Conservation (phyloP, 2,113 vertebrate species). For the rat (Rattus norvegicus) region DNA sequence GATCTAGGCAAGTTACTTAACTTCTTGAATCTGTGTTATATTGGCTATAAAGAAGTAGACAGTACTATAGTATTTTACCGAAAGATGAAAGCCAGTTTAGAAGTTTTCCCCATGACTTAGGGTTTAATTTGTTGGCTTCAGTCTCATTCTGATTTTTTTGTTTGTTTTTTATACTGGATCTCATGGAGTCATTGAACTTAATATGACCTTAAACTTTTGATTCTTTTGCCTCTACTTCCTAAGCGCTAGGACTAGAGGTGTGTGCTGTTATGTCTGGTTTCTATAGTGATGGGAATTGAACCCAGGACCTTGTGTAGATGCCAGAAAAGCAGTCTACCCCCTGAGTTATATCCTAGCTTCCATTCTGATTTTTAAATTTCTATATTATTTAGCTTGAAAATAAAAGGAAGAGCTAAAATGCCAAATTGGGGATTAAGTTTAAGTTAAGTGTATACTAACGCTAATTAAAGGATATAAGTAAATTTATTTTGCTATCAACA, state of each 20-base stretch:
- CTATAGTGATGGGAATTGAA: not conserved
- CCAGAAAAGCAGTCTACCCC: not conserved
- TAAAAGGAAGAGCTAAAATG: slow-evolving; percentile 25
- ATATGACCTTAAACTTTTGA: not conserved
- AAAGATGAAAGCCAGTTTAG: slow-evolving; percentile 34
- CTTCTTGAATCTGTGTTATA: slow-evolving; percentile 12
- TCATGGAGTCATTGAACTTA: not conserved
- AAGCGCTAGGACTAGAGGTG: not conserved
- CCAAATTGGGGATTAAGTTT: slow-evolving; percentile 15
- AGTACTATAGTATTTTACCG: slow-evolving; percentile 30
- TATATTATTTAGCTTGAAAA: not conserved
- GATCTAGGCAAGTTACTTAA: slow-evolving; percentile 23
- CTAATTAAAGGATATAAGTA: not conserved
- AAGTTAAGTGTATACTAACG: slow-evolving; percentile 26
- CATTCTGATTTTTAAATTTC: slow-evolving; percentile 29
- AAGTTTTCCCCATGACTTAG: slow-evolving; percentile 54
- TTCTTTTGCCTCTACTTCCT: not conserved
- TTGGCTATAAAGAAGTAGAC: slow-evolving; percentile 21
- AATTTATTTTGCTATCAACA: slow-evolving; percentile 11
- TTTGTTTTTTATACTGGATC: not conserved
- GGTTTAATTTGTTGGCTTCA: slow-evolving; percentile 43
- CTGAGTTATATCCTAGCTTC: not conserved
- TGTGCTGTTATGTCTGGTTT: not conserved
- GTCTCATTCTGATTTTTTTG: not conserved
- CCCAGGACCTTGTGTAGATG: not conserved